Evolutionary conservation across 2,797 vertebrate species (phyloP), one percentile per base, ranked within the genome.

Genomic region (Pseudochromis fuscus): DNA sequence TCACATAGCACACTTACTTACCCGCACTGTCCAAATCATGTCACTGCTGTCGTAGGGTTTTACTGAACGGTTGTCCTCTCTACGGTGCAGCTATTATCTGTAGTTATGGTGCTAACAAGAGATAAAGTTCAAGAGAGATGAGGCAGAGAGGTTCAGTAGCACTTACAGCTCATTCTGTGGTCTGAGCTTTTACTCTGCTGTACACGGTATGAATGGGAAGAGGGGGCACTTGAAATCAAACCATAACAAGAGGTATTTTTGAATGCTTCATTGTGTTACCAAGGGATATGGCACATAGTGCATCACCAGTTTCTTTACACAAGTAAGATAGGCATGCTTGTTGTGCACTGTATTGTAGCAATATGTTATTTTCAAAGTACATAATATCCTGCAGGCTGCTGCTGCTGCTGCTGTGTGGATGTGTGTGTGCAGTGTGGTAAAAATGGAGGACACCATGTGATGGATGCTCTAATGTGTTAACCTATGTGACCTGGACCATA

Each of bases 121-220:
- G 51, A 68, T 51, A 53, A 69, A 81, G 77, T 82, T 82, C 75
- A 79, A 83, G 62, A 74, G 72, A 35, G 62, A 68, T 37, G 49
- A 73, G 52, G 51, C 46, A 42, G 40, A 61, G 65, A 68, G 76
- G 71, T 51, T 68, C 49, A 10, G 35, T 19, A 6, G 23, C 78
- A 63, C 70, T 77, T 12, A 62, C 21, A n/a, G 55, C 66, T 72
- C n/a, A 15, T 53, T 53, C 49, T 51, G 62, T 21, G 48, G 50
- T 25, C 27, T 1, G 9, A 7, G 55, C 59, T 59, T 30, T 37
- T 2, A 9, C 57, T 62, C 30, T 1, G 28, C 35, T 44, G 25
- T 11, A 23, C 1, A 11, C 13, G 10, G 24, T 12, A 55, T 19
- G 9, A 37, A 55, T 27, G 53, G 55, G 67, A 42, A 66, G 38